phyloP scores from a whole-genome alignment of 2,113 vertebrate genomes.

The Montifringilla adamsi region DNA sequence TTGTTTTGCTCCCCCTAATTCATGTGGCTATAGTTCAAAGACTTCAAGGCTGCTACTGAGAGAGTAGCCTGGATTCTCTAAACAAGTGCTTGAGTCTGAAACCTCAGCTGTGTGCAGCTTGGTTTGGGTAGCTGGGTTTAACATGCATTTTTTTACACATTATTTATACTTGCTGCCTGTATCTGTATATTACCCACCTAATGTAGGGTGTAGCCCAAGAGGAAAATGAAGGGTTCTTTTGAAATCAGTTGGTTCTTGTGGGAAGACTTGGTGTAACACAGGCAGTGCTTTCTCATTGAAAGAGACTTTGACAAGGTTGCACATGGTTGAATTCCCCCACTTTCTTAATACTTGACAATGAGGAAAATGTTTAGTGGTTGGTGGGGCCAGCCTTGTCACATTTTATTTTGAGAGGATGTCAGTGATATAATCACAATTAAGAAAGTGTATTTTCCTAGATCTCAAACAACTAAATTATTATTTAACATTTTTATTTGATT shows the following conservation, averaged over 20 bases:
- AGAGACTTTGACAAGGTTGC: background rate
- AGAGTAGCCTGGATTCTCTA: background rate
- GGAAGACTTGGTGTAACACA: background rate
- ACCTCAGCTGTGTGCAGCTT: background rate
- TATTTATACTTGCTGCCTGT: background rate
- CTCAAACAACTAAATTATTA: background rate
- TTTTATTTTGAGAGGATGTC: background rate
- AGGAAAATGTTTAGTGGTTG: background rate
- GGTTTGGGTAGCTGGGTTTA: background rate
- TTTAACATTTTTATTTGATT: background rate
- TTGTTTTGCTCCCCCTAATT: background rate
- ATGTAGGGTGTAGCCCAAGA: background rate
- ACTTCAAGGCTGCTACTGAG: background rate
- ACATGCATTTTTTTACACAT: background rate
- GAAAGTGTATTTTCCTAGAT: background rate
- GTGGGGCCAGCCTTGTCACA: background rate
- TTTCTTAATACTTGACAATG: background rate
- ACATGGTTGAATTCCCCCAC: background rate
- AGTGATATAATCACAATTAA: background rate
- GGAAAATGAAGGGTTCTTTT: background rate
- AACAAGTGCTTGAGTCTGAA: background rate
- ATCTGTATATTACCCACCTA: background rate
- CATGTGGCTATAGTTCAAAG: background rate
- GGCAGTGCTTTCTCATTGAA: background rate
- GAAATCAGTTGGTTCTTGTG: background rate